These are phyloP conservation scores for Acrocephalus scirpaceus DNA, from an alignment of 2,797 vertebrate species.

Conservation along the genomic window DNA sequence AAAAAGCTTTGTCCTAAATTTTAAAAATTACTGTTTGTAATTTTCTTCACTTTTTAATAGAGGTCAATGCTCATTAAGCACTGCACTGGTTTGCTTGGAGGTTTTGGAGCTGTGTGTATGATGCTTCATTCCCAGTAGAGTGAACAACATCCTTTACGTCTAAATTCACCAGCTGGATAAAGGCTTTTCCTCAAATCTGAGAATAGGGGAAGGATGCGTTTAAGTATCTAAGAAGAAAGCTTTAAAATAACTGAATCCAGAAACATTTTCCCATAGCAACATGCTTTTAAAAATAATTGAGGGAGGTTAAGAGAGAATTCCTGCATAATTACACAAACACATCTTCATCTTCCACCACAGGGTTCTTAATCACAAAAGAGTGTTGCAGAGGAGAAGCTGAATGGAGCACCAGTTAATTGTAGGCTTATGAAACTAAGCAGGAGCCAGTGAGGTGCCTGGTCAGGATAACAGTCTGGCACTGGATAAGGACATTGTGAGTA, in stretches of 20 bases:
- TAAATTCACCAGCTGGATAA: neutral
- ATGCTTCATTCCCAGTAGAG: neutral
- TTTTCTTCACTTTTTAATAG: neutral
- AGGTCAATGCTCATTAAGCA: neutral
- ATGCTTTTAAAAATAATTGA: constrained; percentile 40
- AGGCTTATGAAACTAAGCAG: neutral
- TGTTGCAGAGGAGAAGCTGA: neutral
- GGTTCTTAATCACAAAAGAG: neutral
- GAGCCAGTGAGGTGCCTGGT: neutral
- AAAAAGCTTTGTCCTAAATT: neutral
- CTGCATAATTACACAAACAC: neutral
- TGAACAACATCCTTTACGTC: neutral
- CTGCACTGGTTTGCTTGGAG: neutral
- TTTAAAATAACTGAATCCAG: constrained; percentile 18
- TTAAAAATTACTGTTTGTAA: neutral
- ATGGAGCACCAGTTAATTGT: neutral
- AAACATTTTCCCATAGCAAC: constrained; percentile 43
- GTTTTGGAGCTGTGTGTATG: neutral
- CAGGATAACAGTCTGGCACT: neutral
- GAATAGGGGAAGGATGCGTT: neutral
- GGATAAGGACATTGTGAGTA: neutral
- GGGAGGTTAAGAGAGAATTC: constrained; percentile 1
- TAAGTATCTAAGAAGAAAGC: neutral
- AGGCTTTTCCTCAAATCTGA: neutral
- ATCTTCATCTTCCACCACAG: neutral